A percentile compares a stretch with the other conserved stretches of the same genome.
Evolutionary conservation across 2,797 vertebrate genomes (phyloP).

Genomic region (Selene dorsalis): DNA sequence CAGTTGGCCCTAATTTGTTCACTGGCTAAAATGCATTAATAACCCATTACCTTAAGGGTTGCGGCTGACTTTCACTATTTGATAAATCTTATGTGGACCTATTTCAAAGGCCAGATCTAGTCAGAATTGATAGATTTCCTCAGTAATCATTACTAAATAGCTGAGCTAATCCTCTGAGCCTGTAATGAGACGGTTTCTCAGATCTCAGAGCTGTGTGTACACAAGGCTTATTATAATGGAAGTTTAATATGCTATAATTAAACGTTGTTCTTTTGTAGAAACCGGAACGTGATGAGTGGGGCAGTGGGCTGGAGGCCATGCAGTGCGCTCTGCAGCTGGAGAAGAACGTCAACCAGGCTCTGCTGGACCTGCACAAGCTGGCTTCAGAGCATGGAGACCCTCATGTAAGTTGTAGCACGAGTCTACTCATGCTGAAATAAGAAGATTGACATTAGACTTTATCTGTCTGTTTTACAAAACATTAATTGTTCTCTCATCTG

Average conservation of each 20-base stretch:
- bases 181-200: neutral
- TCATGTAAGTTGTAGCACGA: slow-evolving; percentile 82
- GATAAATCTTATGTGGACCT: neutral
- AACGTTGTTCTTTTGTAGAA: slow-evolving; percentile 79
- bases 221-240: neutral
- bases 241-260: neutral
- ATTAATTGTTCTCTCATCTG: neutral
- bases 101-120: neutral
- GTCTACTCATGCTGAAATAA: neutral
- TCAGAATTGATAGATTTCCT: neutral
- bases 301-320: slow-evolving; percentile 92
- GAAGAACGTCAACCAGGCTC: slow-evolving; percentile 92
- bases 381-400: slow-evolving; percentile 83
- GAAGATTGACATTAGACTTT: no score
- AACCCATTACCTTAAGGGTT: neutral
- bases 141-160: neutral
- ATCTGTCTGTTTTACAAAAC: neutral
- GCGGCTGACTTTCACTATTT: no score
- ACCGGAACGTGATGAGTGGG: slow-evolving; percentile 94
- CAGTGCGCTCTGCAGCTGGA: slow-evolving; percentile 92
- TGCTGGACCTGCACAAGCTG: slow-evolving; percentile 89
- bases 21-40: neutral
- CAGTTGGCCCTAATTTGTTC: neutral
- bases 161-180: neutral
- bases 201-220: neutral